A percentile compares a stretch with the other conserved stretches of the same genome.
phyloP scores from a whole-genome alignment of 35 echinoderm and acorn worm genomes.

The Ptychodera flava region DNA sequence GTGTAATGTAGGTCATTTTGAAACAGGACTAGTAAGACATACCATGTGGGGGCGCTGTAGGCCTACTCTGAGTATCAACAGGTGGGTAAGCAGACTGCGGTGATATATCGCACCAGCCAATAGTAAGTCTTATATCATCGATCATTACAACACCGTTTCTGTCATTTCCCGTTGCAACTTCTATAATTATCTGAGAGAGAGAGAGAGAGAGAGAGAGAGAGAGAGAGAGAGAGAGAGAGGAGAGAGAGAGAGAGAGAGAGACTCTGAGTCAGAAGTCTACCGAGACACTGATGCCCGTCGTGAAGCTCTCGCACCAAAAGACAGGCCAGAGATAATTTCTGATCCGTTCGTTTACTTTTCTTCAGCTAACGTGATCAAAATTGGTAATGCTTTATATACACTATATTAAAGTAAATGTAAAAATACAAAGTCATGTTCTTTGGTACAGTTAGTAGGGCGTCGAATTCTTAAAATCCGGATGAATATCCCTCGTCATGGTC shows the following conservation, averaged over 20 bases:
- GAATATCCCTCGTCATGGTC: too few species aligned
- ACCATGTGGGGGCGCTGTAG: too few species aligned
- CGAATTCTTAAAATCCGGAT: too few species aligned
- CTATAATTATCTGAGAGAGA: slow-evolving; percentile 33
- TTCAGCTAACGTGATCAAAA: too few species aligned
- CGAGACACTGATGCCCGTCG: neutral
- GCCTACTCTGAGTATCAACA: too few species aligned
- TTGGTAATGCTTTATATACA: too few species aligned
- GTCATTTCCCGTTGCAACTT: slow-evolving; percentile 28
- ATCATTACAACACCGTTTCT: slow-evolving; percentile 41
- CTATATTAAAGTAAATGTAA: too few species aligned
- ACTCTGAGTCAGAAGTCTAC: neutral
- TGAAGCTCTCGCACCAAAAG: neutral
- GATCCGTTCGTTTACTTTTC: too few species aligned
- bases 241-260: neutral
- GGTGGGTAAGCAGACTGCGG: neutral
- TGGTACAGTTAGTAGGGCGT: too few species aligned
- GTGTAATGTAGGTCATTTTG: too few species aligned
- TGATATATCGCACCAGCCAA: neutral
- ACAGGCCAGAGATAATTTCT: neutral
- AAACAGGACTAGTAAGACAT: too few species aligned
- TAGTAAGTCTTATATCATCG: slow-evolving; percentile 41
- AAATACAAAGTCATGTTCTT: too few species aligned
- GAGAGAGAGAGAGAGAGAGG: neutral
- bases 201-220: neutral